Evolutionary conservation across 2,797 vertebrate species (phyloP).

Genomic region (Propithecus perrieri): DNA sequence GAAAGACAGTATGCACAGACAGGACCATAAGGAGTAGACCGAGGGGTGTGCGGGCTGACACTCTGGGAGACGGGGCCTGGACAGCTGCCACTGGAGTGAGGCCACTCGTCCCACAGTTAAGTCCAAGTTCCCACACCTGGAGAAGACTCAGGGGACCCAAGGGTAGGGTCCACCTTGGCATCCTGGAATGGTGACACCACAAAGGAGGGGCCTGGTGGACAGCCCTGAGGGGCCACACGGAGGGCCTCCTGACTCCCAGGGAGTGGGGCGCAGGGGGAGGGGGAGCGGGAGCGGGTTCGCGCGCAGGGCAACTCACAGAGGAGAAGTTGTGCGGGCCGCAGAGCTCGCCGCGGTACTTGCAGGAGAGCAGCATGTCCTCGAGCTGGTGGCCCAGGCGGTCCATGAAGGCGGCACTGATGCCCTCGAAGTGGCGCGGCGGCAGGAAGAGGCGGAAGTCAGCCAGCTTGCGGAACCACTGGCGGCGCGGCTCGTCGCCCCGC

Average conservation of each 20-base stretch:
- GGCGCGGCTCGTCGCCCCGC: constrained; percentile 90
- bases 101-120: background rate
- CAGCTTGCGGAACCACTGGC: constrained; percentile 95
- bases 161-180: background rate
- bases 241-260: background rate
- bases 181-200: background rate
- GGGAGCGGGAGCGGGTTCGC: background rate
- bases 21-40: background rate
- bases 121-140: background rate
- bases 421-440: constrained; percentile 96
- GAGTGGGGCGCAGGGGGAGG: background rate
- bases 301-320: constrained; percentile 90
- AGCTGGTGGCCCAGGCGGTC: constrained; percentile 97
- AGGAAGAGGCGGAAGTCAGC: constrained; percentile 97
- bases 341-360: constrained; percentile 96
- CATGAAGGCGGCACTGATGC: constrained; percentile 97
- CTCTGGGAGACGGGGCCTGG: background rate
- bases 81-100: background rate
- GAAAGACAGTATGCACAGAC: background rate
- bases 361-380: constrained; percentile 98
- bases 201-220: background rate
- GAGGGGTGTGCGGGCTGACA: background rate
- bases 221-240: background rate
- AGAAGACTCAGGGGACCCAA: background rate
- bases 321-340: constrained; percentile 99